phyloP scores from a whole-genome alignment of 2,797 vertebrate species.

The Cephalopachus bancanus region DNA sequence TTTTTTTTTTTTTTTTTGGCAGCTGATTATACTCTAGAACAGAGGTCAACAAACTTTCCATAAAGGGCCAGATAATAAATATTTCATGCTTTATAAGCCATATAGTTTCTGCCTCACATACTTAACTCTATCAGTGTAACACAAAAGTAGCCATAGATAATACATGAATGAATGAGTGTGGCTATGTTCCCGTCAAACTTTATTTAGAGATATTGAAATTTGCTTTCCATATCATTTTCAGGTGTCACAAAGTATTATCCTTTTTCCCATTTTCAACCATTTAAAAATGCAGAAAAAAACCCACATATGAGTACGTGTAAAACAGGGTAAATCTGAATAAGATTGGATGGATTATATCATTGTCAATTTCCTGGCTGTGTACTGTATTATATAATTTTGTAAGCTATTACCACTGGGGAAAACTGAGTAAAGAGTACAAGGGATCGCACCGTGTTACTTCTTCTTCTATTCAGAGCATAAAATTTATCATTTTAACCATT shows the following conservation, averaged over 20 bases:
- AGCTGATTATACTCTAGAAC: background rate
- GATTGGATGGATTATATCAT: background rate
- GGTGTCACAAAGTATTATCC: background rate
- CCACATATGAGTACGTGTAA: background rate
- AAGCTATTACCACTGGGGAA: background rate
- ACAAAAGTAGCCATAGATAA: background rate
- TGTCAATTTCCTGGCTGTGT: background rate
- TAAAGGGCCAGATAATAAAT: background rate
- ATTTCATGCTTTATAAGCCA: background rate
- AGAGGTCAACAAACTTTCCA: background rate
- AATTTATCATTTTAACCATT: background rate
- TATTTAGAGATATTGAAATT: background rate
- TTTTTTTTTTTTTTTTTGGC: background rate
- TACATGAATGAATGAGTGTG: background rate
- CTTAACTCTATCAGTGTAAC: background rate
- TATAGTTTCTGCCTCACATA: background rate
- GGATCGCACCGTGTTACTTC: background rate
- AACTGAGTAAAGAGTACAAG: background rate
- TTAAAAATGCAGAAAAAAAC: constrained; percentile 14
- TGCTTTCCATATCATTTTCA: background rate
- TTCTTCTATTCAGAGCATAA: background rate
- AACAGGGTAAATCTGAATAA: background rate
- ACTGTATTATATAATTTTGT: background rate
- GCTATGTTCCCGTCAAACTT: background rate
- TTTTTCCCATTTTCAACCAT: background rate